phyloP scores from a whole-genome alignment of 1,140 invertebrate genomes.

The Diorhabda carinulata region DNA sequence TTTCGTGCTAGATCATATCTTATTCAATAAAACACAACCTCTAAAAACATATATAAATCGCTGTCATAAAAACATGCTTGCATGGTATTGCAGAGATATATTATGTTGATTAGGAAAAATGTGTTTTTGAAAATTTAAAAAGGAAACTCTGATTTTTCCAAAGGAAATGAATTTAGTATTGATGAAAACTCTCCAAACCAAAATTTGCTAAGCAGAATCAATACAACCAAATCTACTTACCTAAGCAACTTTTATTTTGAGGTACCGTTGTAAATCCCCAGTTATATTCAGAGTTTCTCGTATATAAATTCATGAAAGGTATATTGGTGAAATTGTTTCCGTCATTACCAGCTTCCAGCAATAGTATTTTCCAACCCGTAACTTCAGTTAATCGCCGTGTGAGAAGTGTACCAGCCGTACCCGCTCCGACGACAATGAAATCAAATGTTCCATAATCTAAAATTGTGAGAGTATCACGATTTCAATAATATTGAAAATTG shows the following conservation, averaged over 20 bases:
- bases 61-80: no score
- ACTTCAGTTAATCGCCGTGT: conserved; percentile 68
- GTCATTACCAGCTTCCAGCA: conserved; percentile 65
- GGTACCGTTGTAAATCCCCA: conserved; percentile 74
- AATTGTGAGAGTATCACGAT: neutral
- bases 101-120: no score
- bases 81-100: no score
- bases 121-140: no score
- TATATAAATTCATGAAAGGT: conserved; percentile 63
- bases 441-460: conserved; percentile 34
- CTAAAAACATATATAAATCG: no score
- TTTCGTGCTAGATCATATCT: no score
- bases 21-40: no score
- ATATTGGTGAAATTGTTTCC: conserved; percentile 71
- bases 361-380: conserved; percentile 61
- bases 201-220: no score
- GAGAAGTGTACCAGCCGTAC: conserved; percentile 54
- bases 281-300: conserved; percentile 67
- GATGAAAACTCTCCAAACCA: no score
- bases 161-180: no score
- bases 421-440: conserved; percentile 39
- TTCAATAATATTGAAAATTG: no score
- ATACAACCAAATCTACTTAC: conserved; percentile 42
- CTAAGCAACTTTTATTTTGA: conserved; percentile 61
- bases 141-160: no score